phyloP scores from a whole-genome alignment of 2,888 invertebrate species.

The Nymphalis c-album region DNA sequence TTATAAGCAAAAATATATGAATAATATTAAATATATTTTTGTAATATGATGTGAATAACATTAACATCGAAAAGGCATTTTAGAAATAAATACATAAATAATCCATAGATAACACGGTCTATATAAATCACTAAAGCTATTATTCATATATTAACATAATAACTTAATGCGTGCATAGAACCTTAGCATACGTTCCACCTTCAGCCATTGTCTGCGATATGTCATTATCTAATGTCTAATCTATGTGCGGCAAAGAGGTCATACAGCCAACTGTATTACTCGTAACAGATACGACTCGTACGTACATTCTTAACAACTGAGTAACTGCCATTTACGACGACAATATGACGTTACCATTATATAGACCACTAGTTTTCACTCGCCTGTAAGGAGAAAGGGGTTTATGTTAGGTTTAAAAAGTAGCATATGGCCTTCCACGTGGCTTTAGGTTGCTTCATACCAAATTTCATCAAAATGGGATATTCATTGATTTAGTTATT shows the following conservation, averaged over 20 bases:
- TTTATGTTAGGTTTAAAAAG: no score
- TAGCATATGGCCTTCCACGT: no score
- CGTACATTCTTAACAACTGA: slow-evolving; percentile 14
- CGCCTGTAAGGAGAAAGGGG: no score
- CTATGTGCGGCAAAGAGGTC: slow-evolving; percentile 44
- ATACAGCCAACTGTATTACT: slow-evolving; percentile 47
- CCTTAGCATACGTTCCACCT: slow-evolving; percentile 54
- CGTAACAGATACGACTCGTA: slow-evolving; percentile 40
- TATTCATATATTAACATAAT: slow-evolving; percentile 36
- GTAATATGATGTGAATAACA: slow-evolving; percentile 16
- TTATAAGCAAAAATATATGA: neutral
- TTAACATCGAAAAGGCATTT: slow-evolving; percentile 14
- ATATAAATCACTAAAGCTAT: slow-evolving; percentile 20
- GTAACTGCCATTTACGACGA: slow-evolving; percentile 31
- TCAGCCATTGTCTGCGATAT: slow-evolving; percentile 51
- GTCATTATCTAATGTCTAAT: slow-evolving; percentile 50
- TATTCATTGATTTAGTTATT: no score
- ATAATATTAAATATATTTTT: no score
- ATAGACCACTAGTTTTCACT: no score
- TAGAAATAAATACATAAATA: slow-evolving; percentile 21
- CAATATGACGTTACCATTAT: no score
- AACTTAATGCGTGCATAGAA: slow-evolving; percentile 29
- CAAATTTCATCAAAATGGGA: no score
- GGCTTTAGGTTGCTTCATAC: no score
- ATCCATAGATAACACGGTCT: slow-evolving; percentile 20